Evolutionary conservation across 2,888 invertebrate species (phyloP).

Genomic region (Tetropium fuscum): DNA sequence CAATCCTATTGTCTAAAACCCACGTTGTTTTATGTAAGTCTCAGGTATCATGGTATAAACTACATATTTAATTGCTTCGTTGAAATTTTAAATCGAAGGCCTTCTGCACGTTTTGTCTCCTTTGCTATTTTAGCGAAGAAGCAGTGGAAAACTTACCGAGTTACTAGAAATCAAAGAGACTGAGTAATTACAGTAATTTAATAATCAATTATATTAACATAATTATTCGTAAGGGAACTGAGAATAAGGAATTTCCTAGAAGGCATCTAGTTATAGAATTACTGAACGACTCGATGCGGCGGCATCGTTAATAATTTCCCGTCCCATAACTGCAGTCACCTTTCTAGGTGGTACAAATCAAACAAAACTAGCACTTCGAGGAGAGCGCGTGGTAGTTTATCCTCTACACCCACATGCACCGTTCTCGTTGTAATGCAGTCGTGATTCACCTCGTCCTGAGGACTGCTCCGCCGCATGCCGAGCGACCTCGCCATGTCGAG

Average conservation of each 20-base stretch:
- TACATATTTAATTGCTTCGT: no score
- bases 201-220: no score
- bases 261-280: not conserved
- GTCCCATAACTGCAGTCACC: slow-evolving; percentile 20
- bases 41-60: no score
- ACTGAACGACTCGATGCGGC: slow-evolving; percentile 11
- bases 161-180: no score
- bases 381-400: slow-evolving; percentile 40
- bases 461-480: slow-evolving; percentile 26
- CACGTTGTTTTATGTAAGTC: no score
- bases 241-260: not conserved
- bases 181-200: no score
- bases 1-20: no score
- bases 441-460: slow-evolving; percentile 32
- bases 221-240: no score
- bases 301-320: slow-evolving; percentile 14
- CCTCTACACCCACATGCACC: slow-evolving; percentile 37
- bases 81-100: no score
- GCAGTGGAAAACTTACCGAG: no score
- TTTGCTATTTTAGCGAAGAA: no score
- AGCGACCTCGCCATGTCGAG: slow-evolving; percentile 34
- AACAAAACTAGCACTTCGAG: slow-evolving; percentile 27
- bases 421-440: slow-evolving; percentile 21
- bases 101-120: no score
- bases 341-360: slow-evolving; percentile 39